A percentile compares a stretch with the other conserved stretches of the same genome.
Conservation (phyloP, 35 echinoderm and acorn worm genomes). For the Antedon bifida region DNA sequence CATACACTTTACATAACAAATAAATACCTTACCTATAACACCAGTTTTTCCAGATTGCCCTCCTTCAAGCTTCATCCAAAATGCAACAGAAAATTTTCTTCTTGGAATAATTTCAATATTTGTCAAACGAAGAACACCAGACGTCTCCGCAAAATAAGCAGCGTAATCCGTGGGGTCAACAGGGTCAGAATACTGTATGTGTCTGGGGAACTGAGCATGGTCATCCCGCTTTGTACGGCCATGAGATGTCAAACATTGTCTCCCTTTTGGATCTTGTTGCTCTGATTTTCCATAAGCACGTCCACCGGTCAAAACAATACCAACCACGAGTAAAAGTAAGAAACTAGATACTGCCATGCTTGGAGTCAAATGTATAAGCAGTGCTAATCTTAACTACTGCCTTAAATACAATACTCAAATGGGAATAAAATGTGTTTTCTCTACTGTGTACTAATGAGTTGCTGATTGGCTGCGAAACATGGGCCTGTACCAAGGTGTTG, state of each 20-base stretch:
- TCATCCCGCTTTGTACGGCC: not conserved
- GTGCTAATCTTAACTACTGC: too few species aligned
- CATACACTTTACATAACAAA: not conserved
- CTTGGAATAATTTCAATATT: not conserved
- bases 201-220: not conserved
- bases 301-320: not conserved
- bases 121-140: not conserved
- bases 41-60: not conserved
- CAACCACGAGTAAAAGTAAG: not conserved
- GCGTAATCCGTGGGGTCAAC: not conserved
- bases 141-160: not conserved
- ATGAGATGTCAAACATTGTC: not conserved
- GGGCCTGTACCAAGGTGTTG: too few species aligned
- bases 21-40: not conserved
- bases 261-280: not conserved
- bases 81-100: not conserved
- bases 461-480: too few species aligned
- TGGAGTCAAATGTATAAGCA: not conserved
- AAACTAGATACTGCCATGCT: not conserved
- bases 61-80: constrained; percentile 8
- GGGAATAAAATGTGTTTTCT: too few species aligned
- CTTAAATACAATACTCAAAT: too few species aligned
- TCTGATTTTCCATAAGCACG: not conserved
- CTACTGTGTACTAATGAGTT: too few species aligned
- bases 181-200: not conserved